A percentile compares a stretch with the other conserved stretches of the same genome.
phyloP scores from a whole-genome alignment of 2,113 vertebrate species.

The Baryphthengus martii region DNA sequence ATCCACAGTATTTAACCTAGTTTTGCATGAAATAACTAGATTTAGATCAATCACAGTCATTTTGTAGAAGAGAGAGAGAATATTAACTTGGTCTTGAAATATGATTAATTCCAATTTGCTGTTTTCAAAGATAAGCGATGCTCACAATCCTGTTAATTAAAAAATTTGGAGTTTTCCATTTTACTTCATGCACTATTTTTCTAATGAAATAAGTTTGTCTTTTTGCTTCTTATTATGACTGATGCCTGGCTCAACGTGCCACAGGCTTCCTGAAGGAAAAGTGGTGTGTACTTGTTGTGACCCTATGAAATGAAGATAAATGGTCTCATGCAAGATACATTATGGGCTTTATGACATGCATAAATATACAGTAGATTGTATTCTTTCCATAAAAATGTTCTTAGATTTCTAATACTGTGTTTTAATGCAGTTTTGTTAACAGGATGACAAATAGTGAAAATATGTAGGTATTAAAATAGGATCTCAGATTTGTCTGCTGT shows the following conservation, averaged over 20 bases:
- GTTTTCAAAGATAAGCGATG: constrained; percentile 55
- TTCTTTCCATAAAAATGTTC: constrained; percentile 51
- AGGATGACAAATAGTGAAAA: constrained; percentile 52
- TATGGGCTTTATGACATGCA: constrained; percentile 62
- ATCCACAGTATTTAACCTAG: constrained; percentile 59
- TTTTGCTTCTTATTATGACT: constrained; percentile 51
- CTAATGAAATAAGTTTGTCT: constrained; percentile 60
- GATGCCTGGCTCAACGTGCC: constrained; percentile 15
- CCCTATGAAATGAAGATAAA: constrained; percentile 70
- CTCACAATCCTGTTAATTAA: constrained; percentile 59
- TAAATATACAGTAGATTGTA: constrained; percentile 58
- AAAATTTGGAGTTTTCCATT: constrained; percentile 40
- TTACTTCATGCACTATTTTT: constrained; percentile 47
- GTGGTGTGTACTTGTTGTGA: constrained; percentile 65
- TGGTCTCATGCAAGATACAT: constrained; percentile 65
- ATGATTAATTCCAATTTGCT: constrained; percentile 65
- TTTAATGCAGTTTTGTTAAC: constrained; percentile 67
- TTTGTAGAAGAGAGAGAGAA: constrained; percentile 46
- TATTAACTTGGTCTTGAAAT: constrained; percentile 61
- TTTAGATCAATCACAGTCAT: constrained; percentile 60
- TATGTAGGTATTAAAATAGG: constrained; percentile 43
- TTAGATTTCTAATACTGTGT: constrained; percentile 52
- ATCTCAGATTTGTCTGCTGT: constrained; percentile 23
- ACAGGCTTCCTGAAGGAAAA: constrained; percentile 65
- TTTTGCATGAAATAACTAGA: constrained; percentile 63